These are phyloP conservation scores for Adrianichthys oophorus DNA, from an alignment of 2,797 vertebrate genomes.

Conservation along the genomic window DNA sequence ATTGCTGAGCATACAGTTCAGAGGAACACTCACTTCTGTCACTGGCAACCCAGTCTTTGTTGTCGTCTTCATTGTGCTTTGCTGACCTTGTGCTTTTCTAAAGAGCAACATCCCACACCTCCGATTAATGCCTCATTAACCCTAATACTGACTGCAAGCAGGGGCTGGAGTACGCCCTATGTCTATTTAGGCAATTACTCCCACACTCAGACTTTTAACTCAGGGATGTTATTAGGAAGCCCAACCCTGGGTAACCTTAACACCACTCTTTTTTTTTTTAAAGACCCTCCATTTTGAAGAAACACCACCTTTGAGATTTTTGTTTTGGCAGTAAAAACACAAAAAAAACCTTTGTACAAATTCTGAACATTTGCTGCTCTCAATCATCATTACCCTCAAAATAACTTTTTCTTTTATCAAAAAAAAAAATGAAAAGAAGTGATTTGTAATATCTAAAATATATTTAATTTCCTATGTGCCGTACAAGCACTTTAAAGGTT, in stretches of 20 bases:
- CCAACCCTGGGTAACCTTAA: slow-evolving; percentile 64
- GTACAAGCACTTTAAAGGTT: no score
- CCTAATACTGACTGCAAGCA: slow-evolving; percentile 63
- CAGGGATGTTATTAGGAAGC: slow-evolving; percentile 58
- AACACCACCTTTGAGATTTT: slow-evolving; percentile 59
- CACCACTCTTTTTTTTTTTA: slow-evolving; percentile 72
- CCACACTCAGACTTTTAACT: slow-evolving; percentile 62
- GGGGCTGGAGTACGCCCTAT: slow-evolving; percentile 49
- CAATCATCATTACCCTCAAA: slow-evolving; percentile 48
- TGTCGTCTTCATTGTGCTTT: slow-evolving; percentile 74
- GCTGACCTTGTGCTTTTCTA: slow-evolving; percentile 73
- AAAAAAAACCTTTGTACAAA: slow-evolving; percentile 48
- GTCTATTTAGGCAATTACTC: slow-evolving; percentile 67
- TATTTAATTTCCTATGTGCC: no score
- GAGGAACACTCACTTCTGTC: slow-evolving; percentile 59
- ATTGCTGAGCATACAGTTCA: slow-evolving; percentile 76
- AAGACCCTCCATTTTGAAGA: slow-evolving; percentile 68
- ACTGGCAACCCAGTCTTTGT: slow-evolving; percentile 71
- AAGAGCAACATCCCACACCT: slow-evolving; percentile 79
- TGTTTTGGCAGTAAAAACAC: slow-evolving; percentile 56
- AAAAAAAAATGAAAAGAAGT: no score
- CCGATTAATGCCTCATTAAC: slow-evolving; percentile 83
- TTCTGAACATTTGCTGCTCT: slow-evolving; percentile 59
- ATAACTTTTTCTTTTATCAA: slow-evolving; percentile 20
- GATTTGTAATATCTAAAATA: no score